Evolutionary conservation across 2,888 invertebrate genomes (phyloP).

Genomic region (Hypercompe scribonia): DNA sequence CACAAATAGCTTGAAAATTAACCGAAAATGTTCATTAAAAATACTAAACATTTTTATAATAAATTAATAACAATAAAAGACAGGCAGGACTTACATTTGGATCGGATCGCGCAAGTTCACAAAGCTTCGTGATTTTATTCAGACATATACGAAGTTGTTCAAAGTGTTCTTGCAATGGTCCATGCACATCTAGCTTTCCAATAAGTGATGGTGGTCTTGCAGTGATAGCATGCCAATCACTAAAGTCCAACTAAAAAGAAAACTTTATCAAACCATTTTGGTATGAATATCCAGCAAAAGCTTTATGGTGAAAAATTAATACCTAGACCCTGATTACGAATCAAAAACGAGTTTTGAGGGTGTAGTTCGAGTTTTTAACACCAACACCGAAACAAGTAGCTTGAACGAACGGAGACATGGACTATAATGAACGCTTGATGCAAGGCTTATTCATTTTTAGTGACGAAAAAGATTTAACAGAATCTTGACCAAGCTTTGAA

Average conservation of each 20-base stretch:
- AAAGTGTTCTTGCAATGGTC: conserved; percentile 70
- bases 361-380: too few species aligned
- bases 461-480: too few species aligned
- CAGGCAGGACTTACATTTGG: conserved; percentile 52
- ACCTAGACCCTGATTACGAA: neutral
- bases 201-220: conserved; percentile 80
- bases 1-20: neutral
- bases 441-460: too few species aligned
- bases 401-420: neutral
- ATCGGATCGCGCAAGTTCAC: conserved; percentile 60
- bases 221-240: conserved; percentile 68
- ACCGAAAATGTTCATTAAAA: neutral
- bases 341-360: neutral
- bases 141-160: conserved; percentile 78
- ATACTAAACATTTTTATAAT: neutral
- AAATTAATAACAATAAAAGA: neutral
- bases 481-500: too few species aligned
- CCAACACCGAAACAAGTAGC: too few species aligned
- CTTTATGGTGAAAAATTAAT: neutral
- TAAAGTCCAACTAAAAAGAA: conserved; percentile 60
- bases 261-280: neutral
- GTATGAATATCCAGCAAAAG: neutral
- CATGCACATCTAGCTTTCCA: conserved; percentile 73
- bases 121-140: conserved; percentile 70
- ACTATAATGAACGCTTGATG: neutral